Evolutionary conservation across 1,140 invertebrate genomes (phyloP).

Genomic region (Drosophila subobscura): DNA sequence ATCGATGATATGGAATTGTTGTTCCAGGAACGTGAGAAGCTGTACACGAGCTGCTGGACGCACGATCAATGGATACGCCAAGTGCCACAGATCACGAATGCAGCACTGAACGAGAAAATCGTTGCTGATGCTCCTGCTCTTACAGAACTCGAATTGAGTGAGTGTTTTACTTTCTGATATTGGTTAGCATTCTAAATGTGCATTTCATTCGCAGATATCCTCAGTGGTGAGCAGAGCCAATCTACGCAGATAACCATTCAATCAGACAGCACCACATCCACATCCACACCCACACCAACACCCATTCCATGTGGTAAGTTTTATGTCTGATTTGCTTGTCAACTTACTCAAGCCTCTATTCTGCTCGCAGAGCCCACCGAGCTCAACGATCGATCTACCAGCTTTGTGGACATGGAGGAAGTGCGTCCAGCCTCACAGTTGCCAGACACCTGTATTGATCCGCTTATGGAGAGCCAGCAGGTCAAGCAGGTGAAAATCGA

Average conservation of each 20-base stretch:
- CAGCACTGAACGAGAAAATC: neutral
- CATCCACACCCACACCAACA: neutral
- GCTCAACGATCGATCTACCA: neutral
- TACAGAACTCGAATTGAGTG: neutral
- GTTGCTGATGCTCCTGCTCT: too few species aligned
- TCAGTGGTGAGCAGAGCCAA: neutral
- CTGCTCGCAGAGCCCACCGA: neutral
- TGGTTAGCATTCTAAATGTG: neutral
- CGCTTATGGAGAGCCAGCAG: neutral
- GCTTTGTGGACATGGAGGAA: conserved; percentile 19
- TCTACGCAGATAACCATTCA: neutral
- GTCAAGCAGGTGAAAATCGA: conserved; percentile 23
- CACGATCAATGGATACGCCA: conserved; percentile 43
- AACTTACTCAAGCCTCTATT: too few species aligned
- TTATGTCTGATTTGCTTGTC: too few species aligned
- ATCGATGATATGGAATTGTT: conserved; percentile 7
- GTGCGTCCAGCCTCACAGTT: neutral
- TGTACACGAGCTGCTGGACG: conserved; percentile 47
- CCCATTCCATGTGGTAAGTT: neutral
- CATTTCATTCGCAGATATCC: neutral
- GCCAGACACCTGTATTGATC: conserved; percentile 8
- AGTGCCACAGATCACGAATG: conserved; percentile 28
- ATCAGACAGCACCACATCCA: neutral
- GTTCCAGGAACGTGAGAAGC: conserved; percentile 13
- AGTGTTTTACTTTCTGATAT: neutral